Base-by-base conservation (phyloP, 2,113 vertebrate genomes). In the Sylvietta virens region DNA sequence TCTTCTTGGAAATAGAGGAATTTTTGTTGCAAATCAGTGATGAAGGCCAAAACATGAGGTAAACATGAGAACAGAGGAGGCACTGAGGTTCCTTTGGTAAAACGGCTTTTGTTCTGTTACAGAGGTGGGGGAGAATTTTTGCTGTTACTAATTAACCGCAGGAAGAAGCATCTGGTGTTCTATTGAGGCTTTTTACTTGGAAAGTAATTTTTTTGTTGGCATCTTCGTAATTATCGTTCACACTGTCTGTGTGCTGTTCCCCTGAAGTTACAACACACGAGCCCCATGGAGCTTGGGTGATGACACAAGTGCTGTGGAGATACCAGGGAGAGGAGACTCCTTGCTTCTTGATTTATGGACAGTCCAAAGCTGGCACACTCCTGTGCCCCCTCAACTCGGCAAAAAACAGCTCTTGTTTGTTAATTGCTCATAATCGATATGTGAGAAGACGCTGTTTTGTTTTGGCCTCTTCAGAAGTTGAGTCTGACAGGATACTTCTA, bases 321-420 rank as follows among this genome's bases (percentile, higher is more conserved):
- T 56, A 3, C 15, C 13, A 28, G 58, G 31, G 45, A 27, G 66
- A 48, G 37, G 45, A 77, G 39, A 45, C 15, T 83, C 23, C 7
- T 13, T 71, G 33, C 21, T 76, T 13, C 61, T 65, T 53, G 40
- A 13, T 44, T 70, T 60, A 60, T 33, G 72, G 58, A 18, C 4
- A 4, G 0, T 39, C 14, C 3, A 5, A 64, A 92, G 54, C 28
- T 65, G 58, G 15, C 37, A 14, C 0, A 6, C 20, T 88, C 17
- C 44, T n/a, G 21, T 44, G 6, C n/a, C 22, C 10, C 22, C 15
- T 65, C 67, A 77, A 4, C 7, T 62, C 0, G 0, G 42, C 39
- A 54, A 58, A 79, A 40, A 85, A 9, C 31, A 72, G 20, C n/a
- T 61, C 40, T 67, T 62, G n/a, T 48, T 88, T 72, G 35, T 45